Evolutionary conservation across 2,113 vertebrate species (phyloP).

Genomic region (Anhinga anhinga): DNA sequence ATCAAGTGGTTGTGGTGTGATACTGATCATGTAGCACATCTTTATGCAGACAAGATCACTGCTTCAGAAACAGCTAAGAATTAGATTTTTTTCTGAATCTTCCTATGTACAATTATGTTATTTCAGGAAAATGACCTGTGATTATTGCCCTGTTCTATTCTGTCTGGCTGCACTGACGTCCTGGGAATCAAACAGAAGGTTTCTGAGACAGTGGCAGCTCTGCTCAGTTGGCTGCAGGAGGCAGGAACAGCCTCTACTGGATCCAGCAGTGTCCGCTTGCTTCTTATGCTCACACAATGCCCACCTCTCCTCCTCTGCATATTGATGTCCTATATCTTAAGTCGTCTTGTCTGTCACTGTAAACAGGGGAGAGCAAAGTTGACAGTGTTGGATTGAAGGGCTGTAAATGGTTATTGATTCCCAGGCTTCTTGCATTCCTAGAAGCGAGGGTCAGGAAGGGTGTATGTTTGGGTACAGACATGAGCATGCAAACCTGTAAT

Average conservation of each 20-base stretch:
- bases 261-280: not conserved
- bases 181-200: not conserved
- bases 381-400: slow-evolving; percentile 61
- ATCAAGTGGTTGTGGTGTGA: not conserved
- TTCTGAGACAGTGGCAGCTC: not conserved
- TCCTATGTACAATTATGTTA: not conserved
- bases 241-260: not conserved
- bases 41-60: not conserved
- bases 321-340: slow-evolving; percentile 24
- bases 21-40: not conserved
- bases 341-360: slow-evolving; percentile 38
- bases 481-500: not conserved
- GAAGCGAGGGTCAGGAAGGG: not conserved
- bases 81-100: not conserved
- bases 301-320: slow-evolving; percentile 26
- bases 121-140: not conserved
- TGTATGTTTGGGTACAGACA: not conserved
- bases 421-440: not conserved
- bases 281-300: slow-evolving; percentile 30
- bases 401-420: slow-evolving; percentile 69
- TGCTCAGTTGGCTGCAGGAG: not conserved
- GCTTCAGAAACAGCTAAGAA: not conserved
- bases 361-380: slow-evolving; percentile 23
- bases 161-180: not conserved
- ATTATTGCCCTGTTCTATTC: not conserved